Evolutionary conservation across 2,888 invertebrate species (phyloP), one percentile per base, ranked within the genome.

Genomic region (Polylopha cassiicola): DNA sequence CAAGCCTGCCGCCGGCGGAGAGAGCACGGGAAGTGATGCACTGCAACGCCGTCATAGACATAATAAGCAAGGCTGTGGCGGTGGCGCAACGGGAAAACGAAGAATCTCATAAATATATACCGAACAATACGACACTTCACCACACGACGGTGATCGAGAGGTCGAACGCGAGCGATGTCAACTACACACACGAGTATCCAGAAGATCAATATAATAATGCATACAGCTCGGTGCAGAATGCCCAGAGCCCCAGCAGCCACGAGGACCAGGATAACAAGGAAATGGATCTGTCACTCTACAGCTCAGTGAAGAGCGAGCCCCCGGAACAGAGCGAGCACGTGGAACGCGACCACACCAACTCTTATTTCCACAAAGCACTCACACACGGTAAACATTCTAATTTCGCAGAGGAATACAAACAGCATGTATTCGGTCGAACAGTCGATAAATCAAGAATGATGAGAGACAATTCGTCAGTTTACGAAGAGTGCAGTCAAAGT

Each of bases 401-500:
- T 46, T 79, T 69, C 49, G 66, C 62, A 3, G 79, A 79, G 3
- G 80, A 82, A 44, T 77, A 76, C 54, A 79, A 80, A 53, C 74
- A 73, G 44, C 78, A 80, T 38, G 63, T 70, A 18, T 82, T 65
- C 46, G 72, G 69, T 3, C 58, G 72, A 29, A 45, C 67, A 13
- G 56, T 54, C 16, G 67, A 55, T 42, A 79, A 73, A 58, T 55
- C 62, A 37, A 74, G 73, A 55, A 51, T 60, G 13, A 50, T 68
- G 10, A 79, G 84, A 48, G 87, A 87, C 43, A 87, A 80, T 48
- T 68, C 86, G 33, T 80, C 85, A 16, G 84, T 84, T 37, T 88
- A 84, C 46, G 86, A 87, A 49, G 89, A 88, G 26, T 88, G 87
- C 61, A 89, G 89, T 58, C 87, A 89, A 48, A 91, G 89, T 66